Base-by-base conservation (phyloP, 2,797 vertebrate genomes). In the Sebastes vulpes region DNA sequence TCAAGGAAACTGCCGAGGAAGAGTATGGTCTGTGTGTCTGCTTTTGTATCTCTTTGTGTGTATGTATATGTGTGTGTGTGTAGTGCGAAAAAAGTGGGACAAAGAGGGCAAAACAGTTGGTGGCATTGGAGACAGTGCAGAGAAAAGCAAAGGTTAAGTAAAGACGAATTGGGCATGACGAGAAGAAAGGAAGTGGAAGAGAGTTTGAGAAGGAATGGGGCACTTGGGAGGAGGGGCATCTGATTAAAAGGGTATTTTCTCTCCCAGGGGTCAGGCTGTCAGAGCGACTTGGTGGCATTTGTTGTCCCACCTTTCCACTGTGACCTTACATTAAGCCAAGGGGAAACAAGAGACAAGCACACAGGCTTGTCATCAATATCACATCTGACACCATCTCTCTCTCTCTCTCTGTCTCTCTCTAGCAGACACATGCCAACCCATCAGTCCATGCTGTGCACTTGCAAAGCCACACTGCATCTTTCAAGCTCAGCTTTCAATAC, bases 271-370 rank as follows among this genome's bases (percentile, higher is more conserved):
- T 91, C 86, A 89, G 65, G 85, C 89, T 93, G 93, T 95, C 94
- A 89, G 64, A 74, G 78, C 29, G 61, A 82, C 91, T 90, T 31
- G 84, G 79, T 91, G 72, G 83, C 88, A 90, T 91, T 94, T 93
- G 86, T 90, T 91, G 89, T 91, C 83, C 87, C 90, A 92, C 86
- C 89, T 92, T 91, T 92, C 86, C 84, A 88, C 83, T 85, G 85
- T 93, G 93, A 93, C 93, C 92, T 94, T 93, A 89, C 89, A 90
- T 85, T 85, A 87, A 89, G 89, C 87, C 92, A 92, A 94, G 90
- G 92, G 82, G 84, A 92, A 86, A 91, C 72, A 65, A 65, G 77
- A 89, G 88, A 84, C 84, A 80, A 69, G 81, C 77, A 83, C 79
- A 81, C 38, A 20, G 84, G 77, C 85, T 80, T 89, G 87, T 88